These are phyloP conservation scores for Sardinella longiceps DNA, from an alignment of 2,797 vertebrate genomes.

Conservation along the genomic window DNA sequence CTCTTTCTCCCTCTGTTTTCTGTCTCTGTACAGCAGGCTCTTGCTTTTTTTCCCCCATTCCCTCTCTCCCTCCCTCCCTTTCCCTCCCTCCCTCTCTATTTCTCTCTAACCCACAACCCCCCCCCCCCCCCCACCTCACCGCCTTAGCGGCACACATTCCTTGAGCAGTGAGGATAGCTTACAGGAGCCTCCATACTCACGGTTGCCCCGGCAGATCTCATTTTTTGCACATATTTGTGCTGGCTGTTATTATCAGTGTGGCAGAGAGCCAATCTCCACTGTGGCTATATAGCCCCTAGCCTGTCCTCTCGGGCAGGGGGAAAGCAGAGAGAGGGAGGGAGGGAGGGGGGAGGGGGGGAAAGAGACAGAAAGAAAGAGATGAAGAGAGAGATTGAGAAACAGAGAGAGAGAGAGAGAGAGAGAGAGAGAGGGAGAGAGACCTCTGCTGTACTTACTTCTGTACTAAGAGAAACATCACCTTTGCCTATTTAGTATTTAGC, in stretches of 20 bases:
- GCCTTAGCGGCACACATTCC: constrained; percentile 24
- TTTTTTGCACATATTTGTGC: constrained; percentile 60
- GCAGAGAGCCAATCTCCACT: constrained; percentile 57
- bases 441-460: too few relatives aligned
- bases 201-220: constrained; percentile 44
- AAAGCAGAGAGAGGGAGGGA: too few relatives aligned
- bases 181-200: constrained; percentile 9
- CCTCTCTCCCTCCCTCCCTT: background rate
- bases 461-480: too few relatives aligned
- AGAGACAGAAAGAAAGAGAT: background rate
- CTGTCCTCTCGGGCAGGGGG: background rate
- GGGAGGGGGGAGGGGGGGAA: background rate
- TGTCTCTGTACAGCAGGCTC: background rate
- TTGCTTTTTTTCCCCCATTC: background rate
- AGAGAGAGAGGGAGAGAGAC: background rate
- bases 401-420: background rate
- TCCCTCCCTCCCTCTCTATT: background rate
- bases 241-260: constrained; percentile 69
- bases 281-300: background rate
- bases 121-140: background rate
- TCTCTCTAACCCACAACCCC: background rate
- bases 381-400: background rate
- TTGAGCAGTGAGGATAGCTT: background rate
- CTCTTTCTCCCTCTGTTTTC: background rate
- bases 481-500: too few relatives aligned